phyloP scores from a whole-genome alignment of 2,888 invertebrate genomes.

The Cheilosia variabilis region DNA sequence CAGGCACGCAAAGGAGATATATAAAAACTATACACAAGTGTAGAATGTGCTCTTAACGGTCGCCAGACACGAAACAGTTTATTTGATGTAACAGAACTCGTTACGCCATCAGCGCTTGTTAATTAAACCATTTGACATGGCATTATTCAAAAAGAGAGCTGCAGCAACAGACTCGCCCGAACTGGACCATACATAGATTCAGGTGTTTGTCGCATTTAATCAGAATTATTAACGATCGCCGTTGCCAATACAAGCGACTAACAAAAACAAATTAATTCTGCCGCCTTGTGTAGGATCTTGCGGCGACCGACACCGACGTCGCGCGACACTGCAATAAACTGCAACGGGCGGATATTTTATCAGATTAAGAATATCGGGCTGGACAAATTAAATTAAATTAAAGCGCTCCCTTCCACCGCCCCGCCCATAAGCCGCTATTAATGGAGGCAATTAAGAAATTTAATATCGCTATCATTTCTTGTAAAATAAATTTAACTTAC shows the following conservation, averaged over 20 bases:
- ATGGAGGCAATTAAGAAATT: conserved; percentile 63
- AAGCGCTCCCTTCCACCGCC: conserved; percentile 24
- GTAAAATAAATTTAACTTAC: conserved; percentile 34
- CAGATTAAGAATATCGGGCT: conserved; percentile 55
- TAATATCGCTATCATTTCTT: conserved; percentile 58
- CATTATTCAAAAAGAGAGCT: conserved; percentile 38
- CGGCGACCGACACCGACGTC: not conserved
- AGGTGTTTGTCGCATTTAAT: conserved; percentile 28
- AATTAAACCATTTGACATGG: conserved; percentile 60
- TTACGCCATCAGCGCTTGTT: conserved; percentile 28
- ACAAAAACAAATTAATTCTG: conserved; percentile 57
- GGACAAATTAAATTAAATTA: conserved; percentile 61
- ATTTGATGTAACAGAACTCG: conserved; percentile 13
- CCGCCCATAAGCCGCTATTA: conserved; percentile 25
- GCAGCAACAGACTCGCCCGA: conserved; percentile 3
- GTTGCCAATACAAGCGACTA: conserved; percentile 37
- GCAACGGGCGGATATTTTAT: conserved; percentile 46
- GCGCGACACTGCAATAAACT: conserved; percentile 14
- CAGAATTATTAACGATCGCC: conserved; percentile 48
- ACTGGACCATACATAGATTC: conserved; percentile 2
- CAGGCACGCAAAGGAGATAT: conserved; percentile 27
- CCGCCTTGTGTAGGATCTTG: conserved; percentile 5
- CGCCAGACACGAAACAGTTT: conserved; percentile 13
- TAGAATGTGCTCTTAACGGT: not conserved
- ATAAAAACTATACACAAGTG: not conserved